Evolutionary conservation across 2,888 invertebrate species (phyloP), one percentile per base, ranked within the genome.

Genomic region (Apodemia duryi): DNA sequence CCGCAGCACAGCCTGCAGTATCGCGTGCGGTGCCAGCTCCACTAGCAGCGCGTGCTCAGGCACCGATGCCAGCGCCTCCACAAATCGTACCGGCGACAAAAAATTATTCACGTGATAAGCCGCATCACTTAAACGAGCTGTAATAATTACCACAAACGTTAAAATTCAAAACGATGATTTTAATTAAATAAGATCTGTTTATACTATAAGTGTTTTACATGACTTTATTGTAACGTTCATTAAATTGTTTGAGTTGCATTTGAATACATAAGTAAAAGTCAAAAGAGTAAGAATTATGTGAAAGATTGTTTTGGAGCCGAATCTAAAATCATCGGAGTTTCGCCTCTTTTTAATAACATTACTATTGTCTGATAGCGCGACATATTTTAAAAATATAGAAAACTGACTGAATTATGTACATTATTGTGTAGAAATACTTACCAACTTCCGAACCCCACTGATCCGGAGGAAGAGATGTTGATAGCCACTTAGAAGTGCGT

Each of bases 21-120:
- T 93, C 77, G 97, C 96, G 84, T 98, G 98, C n/a, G 99, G 99
- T 11, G 99, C 98, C 76, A 99, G 93, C 90, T 99, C 99, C 78
- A 99, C 94, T 70, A 96, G 2, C 38, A 38, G 9, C 38, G 63
- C 63, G 21, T 63, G 38, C 32, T 57, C 57, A 0, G 64, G 64
- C 2, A 64, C 64, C 21, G 3, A 29, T 2, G 13, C 38, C 41
- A 64, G n/a, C 13, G 64, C 64, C 35, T 64, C 64, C 4, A 5
- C 49, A 4, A 64, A 64, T 6, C 35, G 43, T 13, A 64, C 64
- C 3, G 64, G 64, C 21, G 61, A 64, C 21, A 64, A n/a, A 7
- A 64, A 41, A 13, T 64, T 64, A 32, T 64, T 64, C 32, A 64
- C 64, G 13, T 49, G 60, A 49, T 64, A 64, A 21, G 46, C 61